These are phyloP conservation scores for Octodonta nipae DNA, from an alignment of 2,888 invertebrate species.

Conservation along the genomic window DNA sequence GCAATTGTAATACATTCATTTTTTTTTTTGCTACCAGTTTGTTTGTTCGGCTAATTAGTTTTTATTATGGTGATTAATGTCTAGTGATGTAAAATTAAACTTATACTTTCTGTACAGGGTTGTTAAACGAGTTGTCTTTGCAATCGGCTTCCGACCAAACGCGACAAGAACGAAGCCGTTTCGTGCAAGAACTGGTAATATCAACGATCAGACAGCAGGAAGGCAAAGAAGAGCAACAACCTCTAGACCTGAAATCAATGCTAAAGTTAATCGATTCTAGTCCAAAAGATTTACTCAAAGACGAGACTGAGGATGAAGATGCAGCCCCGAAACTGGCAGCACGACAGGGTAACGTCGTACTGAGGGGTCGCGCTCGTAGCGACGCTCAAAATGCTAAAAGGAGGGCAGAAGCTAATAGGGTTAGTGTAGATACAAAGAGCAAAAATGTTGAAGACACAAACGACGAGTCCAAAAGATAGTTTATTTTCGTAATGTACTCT, in stretches of 20 bases:
- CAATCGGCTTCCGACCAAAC: slow-evolving; percentile 42
- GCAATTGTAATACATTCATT: no score
- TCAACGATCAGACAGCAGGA: slow-evolving; percentile 34
- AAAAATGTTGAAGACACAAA: slow-evolving; percentile 8
- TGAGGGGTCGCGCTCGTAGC: slow-evolving; percentile 30
- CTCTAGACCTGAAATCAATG: slow-evolving; percentile 9
- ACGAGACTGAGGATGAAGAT: slow-evolving; percentile 8
- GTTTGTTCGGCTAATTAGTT: no score
- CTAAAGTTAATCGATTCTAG: slow-evolving; percentile 13
- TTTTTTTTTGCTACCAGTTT: no score
- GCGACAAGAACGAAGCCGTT: slow-evolving; percentile 50
- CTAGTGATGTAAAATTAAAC: no score
- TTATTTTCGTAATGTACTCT: no score
- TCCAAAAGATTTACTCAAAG: slow-evolving; percentile 8
- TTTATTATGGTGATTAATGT: no score
- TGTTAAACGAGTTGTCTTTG: slow-evolving; percentile 42
- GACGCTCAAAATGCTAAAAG: slow-evolving; percentile 29
- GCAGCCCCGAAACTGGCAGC: slow-evolving; percentile 9
- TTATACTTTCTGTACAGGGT: no score
- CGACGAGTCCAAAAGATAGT: slow-evolving; percentile 1
- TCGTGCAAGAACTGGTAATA: slow-evolving; percentile 56
- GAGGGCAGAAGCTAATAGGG: slow-evolving; percentile 30
- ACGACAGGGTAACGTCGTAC: slow-evolving; percentile 19
- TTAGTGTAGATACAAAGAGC: slow-evolving; percentile 12
- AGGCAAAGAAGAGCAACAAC: slow-evolving; percentile 7